These are phyloP conservation scores for Crenuchus spilurus DNA, from an alignment of 2,797 vertebrate genomes.

Conservation along the genomic window DNA sequence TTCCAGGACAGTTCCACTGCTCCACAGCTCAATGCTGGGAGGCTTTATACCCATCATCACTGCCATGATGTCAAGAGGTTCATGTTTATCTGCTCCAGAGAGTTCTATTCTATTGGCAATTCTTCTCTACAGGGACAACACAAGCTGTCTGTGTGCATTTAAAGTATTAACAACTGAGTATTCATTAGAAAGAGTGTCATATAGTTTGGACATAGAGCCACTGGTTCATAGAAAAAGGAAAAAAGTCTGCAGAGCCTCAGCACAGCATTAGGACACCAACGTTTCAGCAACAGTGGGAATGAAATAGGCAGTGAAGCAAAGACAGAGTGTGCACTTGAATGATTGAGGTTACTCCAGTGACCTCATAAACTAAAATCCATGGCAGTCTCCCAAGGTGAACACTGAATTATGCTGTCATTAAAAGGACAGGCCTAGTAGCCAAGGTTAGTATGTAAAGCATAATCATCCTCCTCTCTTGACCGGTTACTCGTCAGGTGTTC, in stretches of 20 bases:
- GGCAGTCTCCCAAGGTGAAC: slow-evolving; percentile 85
- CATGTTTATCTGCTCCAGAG: too few species aligned
- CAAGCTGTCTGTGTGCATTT: too few species aligned
- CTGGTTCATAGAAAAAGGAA: neutral
- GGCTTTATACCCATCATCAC: too few species aligned
- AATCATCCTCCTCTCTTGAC: slow-evolving; percentile 77
- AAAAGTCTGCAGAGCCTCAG: slow-evolving; percentile 31
- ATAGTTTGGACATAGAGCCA: too few species aligned
- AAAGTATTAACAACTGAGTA: too few species aligned
- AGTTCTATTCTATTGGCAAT: too few species aligned
- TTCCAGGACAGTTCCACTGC: too few species aligned
- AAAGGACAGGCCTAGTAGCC: slow-evolving; percentile 82
- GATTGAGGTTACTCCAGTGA: slow-evolving; percentile 84
- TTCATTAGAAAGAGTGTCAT: too few species aligned
- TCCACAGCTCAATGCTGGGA: too few species aligned
- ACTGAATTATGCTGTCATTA: slow-evolving; percentile 87
- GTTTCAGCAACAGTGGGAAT: slow-evolving; percentile 44
- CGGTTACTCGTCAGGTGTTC: slow-evolving; percentile 80
- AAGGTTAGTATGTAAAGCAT: slow-evolving; percentile 88
- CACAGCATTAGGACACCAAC: slow-evolving; percentile 44
- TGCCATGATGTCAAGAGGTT: too few species aligned
- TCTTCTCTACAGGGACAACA: too few species aligned
- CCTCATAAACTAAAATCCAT: slow-evolving; percentile 85
- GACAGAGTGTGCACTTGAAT: slow-evolving; percentile 81
- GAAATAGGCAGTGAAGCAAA: slow-evolving; percentile 78